Evolutionary conservation across 2,797 vertebrate species (phyloP).

Genomic region (Tauraco hartlaubi): DNA sequence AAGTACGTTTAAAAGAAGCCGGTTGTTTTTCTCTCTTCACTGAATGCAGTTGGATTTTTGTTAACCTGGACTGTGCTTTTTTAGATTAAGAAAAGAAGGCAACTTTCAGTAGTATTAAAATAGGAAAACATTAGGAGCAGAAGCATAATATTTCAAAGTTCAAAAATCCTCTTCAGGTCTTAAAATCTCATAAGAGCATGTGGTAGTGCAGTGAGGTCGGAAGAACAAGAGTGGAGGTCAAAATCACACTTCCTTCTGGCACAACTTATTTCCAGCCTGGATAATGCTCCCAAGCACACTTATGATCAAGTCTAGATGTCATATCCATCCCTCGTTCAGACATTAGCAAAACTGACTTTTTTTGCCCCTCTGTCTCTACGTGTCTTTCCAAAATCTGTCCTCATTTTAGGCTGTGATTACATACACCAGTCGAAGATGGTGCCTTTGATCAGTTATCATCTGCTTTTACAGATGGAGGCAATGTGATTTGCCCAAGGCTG

Average conservation of each 20-base stretch:
- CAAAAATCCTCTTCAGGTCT: background rate
- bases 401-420: background rate
- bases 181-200: background rate
- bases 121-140: background rate
- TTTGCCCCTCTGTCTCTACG: background rate
- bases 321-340: background rate
- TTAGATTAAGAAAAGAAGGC: background rate
- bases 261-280: background rate
- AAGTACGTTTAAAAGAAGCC: background rate
- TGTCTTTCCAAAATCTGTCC: conserved; percentile 5
- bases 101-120: background rate
- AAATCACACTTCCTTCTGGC: background rate
- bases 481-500: conserved; percentile 28
- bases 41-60: background rate
- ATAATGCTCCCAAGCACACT: background rate
- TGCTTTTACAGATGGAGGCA: conserved; percentile 49
- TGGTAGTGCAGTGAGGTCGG: background rate
- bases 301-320: background rate
- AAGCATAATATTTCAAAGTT: background rate
- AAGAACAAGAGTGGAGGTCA: background rate
- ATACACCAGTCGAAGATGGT: background rate
- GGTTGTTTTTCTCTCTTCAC: background rate
- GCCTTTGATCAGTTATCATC: conserved; percentile 58
- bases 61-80: background rate
- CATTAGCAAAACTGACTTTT: background rate